These are phyloP conservation scores for Coracias cyanogaster DNA, from an alignment of 2,797 vertebrate species.

Conservation along the genomic window DNA sequence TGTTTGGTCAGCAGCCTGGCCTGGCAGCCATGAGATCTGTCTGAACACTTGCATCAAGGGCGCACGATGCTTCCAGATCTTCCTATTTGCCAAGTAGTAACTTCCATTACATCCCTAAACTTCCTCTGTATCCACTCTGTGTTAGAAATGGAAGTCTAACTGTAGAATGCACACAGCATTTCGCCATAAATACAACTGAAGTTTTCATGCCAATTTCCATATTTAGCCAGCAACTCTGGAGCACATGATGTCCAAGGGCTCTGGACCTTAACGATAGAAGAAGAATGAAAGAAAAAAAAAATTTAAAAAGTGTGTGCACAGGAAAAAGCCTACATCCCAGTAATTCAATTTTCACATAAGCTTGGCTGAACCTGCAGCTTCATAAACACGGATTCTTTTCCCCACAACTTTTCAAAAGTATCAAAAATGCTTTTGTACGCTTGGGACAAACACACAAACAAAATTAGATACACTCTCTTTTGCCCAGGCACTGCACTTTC, in stretches of 20 bases:
- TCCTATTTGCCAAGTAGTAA: background rate
- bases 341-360: background rate
- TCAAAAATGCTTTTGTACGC: background rate
- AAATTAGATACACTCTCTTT: background rate
- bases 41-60: background rate
- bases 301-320: fast-evolving
- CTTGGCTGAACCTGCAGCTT: background rate
- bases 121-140: background rate
- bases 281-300: background rate
- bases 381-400: background rate
- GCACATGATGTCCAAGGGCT: background rate
- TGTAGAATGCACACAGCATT: background rate
- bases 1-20: background rate
- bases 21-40: background rate
- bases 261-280: background rate
- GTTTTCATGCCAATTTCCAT: background rate
- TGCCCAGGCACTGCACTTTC: background rate
- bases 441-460: background rate
- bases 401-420: background rate
- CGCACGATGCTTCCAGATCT: background rate
- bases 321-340: background rate
- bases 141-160: background rate
- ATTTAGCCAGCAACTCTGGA: background rate
- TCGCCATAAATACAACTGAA: background rate
- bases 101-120: background rate